These are phyloP conservation scores for Oryctolagus cuniculus DNA, from an alignment of 2,113 vertebrate genomes.

Conservation along the genomic window DNA sequence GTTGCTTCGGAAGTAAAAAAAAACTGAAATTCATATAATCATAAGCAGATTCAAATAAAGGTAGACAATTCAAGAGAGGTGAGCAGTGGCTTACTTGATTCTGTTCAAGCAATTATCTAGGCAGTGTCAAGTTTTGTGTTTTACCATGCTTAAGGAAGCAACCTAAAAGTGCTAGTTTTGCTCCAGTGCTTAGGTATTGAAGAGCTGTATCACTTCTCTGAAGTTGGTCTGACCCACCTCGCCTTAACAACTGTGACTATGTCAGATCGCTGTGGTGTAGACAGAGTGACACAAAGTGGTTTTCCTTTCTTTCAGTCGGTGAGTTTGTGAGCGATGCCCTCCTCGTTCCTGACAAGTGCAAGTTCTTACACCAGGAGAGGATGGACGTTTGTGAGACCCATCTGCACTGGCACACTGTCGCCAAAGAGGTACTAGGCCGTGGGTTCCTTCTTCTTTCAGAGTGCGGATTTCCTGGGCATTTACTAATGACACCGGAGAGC, in stretches of 20 bases:
- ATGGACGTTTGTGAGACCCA: constrained; percentile 99
- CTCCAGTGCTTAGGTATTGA: background rate
- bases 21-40: background rate
- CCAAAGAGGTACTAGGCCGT: constrained; percentile 93
- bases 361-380: constrained; percentile 98
- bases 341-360: constrained; percentile 98
- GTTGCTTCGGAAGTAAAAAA: constrained; percentile 17
- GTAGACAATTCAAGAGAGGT: background rate
- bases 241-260: background rate
- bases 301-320: constrained; percentile 90
- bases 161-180: background rate
- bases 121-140: background rate
- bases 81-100: background rate
- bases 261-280: background rate
- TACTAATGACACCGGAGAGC: rapidly evolving
- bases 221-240: background rate
- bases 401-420: constrained; percentile 99
- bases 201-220: background rate
- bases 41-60: background rate
- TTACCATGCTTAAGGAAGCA: background rate
- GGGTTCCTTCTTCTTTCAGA: background rate
- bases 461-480: background rate
- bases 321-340: constrained; percentile 99
- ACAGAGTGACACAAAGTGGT: background rate
- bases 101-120: background rate